phyloP scores from a whole-genome alignment of 2,888 invertebrate species.

The Archips crataeganus region DNA sequence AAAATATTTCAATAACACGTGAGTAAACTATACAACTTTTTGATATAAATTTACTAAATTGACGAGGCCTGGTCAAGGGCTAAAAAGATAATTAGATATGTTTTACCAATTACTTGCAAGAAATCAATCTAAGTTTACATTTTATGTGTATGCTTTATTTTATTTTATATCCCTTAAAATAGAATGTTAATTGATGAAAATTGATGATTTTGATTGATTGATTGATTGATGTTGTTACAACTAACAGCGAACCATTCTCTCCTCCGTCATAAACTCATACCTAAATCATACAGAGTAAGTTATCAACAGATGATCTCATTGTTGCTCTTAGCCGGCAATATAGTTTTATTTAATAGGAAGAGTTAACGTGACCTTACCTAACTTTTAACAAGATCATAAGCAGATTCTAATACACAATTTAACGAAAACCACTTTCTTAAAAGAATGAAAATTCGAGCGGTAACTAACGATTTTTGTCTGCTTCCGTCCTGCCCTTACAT shows the following conservation, averaged over 20 bases:
- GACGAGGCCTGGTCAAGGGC: neutral
- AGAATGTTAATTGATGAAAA: constrained; percentile 2
- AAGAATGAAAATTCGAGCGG: neutral
- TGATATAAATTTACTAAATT: neutral
- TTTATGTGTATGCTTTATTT: constrained; percentile 2
- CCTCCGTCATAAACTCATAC: neutral
- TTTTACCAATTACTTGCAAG: neutral
- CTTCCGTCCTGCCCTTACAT: neutral
- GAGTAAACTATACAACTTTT: neutral
- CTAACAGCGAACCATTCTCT: neutral
- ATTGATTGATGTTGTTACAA: no score
- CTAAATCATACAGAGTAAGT: no score
- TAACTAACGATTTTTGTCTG: neutral
- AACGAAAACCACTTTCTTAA: neutral
- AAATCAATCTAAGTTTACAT: constrained; percentile 10
- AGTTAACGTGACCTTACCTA: neutral
- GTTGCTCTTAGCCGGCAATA: no score
- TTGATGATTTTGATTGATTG: no score
- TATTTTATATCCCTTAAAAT: neutral
- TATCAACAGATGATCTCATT: no score
- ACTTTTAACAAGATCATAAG: neutral
- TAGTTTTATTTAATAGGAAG: neutral
- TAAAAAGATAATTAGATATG: neutral
- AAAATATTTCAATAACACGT: no score
- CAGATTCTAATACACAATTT: neutral